Evolutionary conservation across 2,888 invertebrate genomes (phyloP).

Genomic region (Blastobasis adustella): DNA sequence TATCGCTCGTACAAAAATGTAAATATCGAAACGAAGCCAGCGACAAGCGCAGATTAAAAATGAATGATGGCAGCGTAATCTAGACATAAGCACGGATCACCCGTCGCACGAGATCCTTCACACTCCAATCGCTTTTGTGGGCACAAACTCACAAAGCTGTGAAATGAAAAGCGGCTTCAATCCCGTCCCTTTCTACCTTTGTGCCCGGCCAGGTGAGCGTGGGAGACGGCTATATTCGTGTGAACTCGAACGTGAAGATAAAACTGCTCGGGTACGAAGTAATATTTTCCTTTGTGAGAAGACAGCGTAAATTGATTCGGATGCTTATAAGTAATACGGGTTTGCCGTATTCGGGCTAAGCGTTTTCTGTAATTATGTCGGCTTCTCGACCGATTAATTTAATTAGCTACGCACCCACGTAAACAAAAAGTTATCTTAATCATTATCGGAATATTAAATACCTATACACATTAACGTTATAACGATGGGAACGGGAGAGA

Average conservation of each 20-base stretch:
- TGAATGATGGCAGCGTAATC: conserved; percentile 31
- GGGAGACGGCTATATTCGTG: conserved; percentile 19
- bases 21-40: conserved; percentile 18
- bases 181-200: conserved; percentile 18
- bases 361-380: too few relatives aligned
- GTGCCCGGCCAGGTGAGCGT: conserved; percentile 13
- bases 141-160: conserved; percentile 1
- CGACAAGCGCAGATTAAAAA: conserved; percentile 28
- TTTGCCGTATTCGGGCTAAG: too few relatives aligned
- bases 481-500: too few relatives aligned
- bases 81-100: conserved; percentile 16
- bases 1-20: conserved; percentile 12
- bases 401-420: too few relatives aligned
- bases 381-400: too few relatives aligned
- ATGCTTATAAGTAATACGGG: conserved; percentile 12
- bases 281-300: conserved; percentile 34
- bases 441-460: too few relatives aligned
- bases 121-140: conserved; percentile 3
- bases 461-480: too few relatives aligned
- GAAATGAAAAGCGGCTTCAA: conserved; percentile 3
- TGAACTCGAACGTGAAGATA: conserved; percentile 22
- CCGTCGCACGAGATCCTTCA: conserved; percentile 3
- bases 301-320: conserved; percentile 44
- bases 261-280: conserved; percentile 19
- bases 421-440: too few relatives aligned